phyloP scores from a whole-genome alignment of 2,888 invertebrate genomes.

The Oxytorus armatus region DNA sequence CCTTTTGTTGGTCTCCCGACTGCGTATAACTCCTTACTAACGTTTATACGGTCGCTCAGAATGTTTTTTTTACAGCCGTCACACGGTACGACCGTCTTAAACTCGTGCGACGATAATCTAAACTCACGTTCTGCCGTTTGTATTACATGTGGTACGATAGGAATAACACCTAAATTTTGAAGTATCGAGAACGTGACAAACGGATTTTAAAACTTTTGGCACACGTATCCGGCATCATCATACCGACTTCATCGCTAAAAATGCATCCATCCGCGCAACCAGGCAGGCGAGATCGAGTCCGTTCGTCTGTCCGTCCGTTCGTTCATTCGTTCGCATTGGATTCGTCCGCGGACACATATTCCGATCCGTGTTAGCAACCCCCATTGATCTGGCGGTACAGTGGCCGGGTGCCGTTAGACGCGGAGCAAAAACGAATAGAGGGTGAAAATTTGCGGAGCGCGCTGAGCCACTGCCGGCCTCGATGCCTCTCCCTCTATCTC shows the following conservation, averaged over 20 bases:
- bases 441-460: slow-evolving; percentile 82
- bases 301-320: slow-evolving; percentile 50
- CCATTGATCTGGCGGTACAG: slow-evolving; percentile 83
- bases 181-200: slow-evolving; percentile 4
- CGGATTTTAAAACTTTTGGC: not conserved
- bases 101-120: no score
- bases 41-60: no score
- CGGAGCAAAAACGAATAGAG: slow-evolving; percentile 80
- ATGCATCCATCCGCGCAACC: slow-evolving; percentile 62
- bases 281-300: slow-evolving; percentile 71
- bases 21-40: no score
- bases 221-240: slow-evolving; percentile 40
- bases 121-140: no score
- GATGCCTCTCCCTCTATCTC: slow-evolving; percentile 54
- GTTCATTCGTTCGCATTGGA: slow-evolving; percentile 58
- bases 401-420: slow-evolving; percentile 74
- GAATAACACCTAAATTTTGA: not conserved
- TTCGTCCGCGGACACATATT: slow-evolving; percentile 76
- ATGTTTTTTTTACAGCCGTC: no score
- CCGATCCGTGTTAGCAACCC: slow-evolving; percentile 83
- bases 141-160: not conserved
- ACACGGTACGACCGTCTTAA: no score
- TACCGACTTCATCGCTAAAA: slow-evolving; percentile 41
- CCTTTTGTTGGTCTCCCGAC: no score
- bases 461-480: slow-evolving; percentile 73